Evolutionary conservation across 2,888 invertebrate genomes (phyloP), one percentile per base, ranked within the genome.

Genomic region (Thecocarcelia acutangulata): DNA sequence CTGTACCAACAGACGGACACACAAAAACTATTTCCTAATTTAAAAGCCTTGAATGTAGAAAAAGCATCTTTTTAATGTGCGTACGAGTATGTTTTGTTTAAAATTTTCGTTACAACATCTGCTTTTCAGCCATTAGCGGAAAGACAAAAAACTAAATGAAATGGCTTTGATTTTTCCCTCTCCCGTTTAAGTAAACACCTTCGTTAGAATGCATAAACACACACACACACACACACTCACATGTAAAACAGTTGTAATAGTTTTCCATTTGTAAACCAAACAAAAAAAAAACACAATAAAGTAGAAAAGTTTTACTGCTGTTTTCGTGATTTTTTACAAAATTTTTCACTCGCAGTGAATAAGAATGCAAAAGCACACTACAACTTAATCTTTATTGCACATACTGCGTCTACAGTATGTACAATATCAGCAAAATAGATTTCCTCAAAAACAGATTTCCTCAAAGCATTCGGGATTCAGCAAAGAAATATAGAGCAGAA

Each of bases 81-180:
- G 33, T 80, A 44, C 12, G 28, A 40, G 33, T 80, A 44, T 8
- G 52, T 48, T 9, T 33, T 40, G 59, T 44, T 64, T 33, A 9
- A 52, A 46, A 15, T 28, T 61, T 56, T 63, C 15, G 28, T 52
- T 63, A 63, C 24, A 50, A 63, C 68, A 74, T 74, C 74, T 80
- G 74, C 28, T 63, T 42, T 63, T 42, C 44, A 63, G 68, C 68
- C 54, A 61, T 74, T 61, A 73, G 74, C 69, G 15, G 61, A 72
- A 54, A 50, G 24, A 28, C 15, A 13, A 9, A 13, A 12, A 46
- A 50, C 5, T 9, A 59, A 50, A 40, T 42, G 11, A 42, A 61
- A 61, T 42, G 24, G 19, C 28, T 52, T 59, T 42, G 17, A 4
- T 54, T 50, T 24, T 66, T 42, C n/a, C 8, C 0, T 48, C 21